phyloP scores from a whole-genome alignment of 2,797 vertebrate genomes.

The Oophaga sylvatica region DNA sequence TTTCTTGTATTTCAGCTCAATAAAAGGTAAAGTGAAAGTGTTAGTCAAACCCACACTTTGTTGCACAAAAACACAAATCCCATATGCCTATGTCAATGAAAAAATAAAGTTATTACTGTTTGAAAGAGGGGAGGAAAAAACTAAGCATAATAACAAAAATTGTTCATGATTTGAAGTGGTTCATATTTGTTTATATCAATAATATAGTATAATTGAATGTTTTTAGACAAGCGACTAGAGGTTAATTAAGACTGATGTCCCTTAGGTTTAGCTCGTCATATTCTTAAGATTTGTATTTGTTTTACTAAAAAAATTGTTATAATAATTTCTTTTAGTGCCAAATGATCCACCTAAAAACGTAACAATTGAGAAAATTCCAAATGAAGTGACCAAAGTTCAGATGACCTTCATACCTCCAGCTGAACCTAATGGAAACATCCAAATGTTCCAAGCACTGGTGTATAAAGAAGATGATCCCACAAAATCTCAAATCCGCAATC shows the following conservation, averaged over 20 bases:
- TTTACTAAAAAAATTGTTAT: not conserved
- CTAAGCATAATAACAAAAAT: no score
- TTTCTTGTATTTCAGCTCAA: no score
- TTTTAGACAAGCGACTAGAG: not conserved
- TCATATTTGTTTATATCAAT: no score
- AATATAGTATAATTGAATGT: not conserved
- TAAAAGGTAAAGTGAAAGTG: no score
- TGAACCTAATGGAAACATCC: conserved; percentile 91
- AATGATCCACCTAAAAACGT: conserved; percentile 92
- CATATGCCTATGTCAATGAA: no score
- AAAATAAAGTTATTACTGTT: no score
- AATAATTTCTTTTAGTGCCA: conserved; percentile 78
- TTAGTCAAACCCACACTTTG: no score
- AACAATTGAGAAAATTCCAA: conserved; percentile 84
- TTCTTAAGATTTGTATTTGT: not conserved
- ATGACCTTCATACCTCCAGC: conserved; percentile 89
- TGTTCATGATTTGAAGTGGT: no score
- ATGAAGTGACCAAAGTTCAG: conserved; percentile 87
- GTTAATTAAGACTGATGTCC: not conserved
- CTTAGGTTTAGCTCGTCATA: not conserved
- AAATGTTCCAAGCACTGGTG: conserved; percentile 85
- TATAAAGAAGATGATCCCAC: conserved; percentile 80
- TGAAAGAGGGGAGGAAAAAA: no score
- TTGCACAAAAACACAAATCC: no score
- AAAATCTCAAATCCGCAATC: conserved; percentile 78